These are phyloP conservation scores for Actenoides lindsayi DNA, from an alignment of 2,113 vertebrate genomes.

Conservation along the genomic window DNA sequence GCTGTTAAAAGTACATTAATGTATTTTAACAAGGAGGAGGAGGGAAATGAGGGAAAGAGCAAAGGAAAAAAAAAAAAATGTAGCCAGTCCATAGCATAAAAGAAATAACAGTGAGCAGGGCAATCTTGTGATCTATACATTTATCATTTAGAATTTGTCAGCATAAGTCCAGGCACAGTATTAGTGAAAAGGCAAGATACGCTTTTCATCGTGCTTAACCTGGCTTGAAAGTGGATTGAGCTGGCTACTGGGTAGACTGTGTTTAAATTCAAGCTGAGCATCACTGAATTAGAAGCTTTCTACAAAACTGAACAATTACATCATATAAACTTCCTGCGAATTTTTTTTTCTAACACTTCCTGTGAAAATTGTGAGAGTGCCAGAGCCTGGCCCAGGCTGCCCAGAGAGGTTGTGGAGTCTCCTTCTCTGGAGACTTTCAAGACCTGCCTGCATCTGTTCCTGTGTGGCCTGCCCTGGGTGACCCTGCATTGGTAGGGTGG, in stretches of 20 bases:
- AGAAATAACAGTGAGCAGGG: neutral
- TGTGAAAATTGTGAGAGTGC: neutral
- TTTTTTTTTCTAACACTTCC: neutral
- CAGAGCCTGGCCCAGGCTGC: too few relatives aligned
- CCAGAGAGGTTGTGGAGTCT: too few relatives aligned
- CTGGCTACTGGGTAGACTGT: neutral
- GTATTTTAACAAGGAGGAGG: neutral
- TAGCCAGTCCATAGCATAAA: neutral
- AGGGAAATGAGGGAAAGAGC: neutral
- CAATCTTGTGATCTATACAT: neutral
- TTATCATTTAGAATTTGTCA: neutral
- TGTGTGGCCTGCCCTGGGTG: too few relatives aligned
- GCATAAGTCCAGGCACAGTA: neutral
- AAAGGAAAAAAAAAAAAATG: neutral
- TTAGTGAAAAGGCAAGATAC: neutral
- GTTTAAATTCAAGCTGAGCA: neutral
- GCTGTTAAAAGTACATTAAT: neutral
- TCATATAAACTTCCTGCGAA: neutral
- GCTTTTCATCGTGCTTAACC: neutral
- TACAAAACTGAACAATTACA: neutral
- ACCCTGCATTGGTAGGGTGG: too few relatives aligned
- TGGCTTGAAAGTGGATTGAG: neutral
- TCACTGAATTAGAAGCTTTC: neutral
- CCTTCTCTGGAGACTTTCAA: too few relatives aligned
- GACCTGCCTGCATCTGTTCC: too few relatives aligned